Conservation (phyloP, 2,113 vertebrate species). For the Aix galericulata region DNA sequence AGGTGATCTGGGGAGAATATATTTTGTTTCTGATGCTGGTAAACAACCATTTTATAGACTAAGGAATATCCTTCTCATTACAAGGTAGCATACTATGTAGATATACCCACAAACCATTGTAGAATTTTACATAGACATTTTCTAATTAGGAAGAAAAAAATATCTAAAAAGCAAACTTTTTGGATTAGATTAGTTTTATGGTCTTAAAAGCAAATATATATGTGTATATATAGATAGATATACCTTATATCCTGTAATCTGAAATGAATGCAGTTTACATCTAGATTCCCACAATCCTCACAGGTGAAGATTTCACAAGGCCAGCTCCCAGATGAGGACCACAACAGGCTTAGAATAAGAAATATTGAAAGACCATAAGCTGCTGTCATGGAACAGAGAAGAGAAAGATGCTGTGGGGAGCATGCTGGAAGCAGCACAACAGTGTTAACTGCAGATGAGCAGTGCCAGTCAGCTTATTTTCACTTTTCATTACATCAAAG, state of each 20-base stretch:
- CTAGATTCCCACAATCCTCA: neutral
- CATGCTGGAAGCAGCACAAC: neutral
- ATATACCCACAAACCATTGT: neutral
- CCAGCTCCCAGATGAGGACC: neutral
- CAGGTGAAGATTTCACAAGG: neutral
- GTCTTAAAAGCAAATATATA: neutral
- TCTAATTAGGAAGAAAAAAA: neutral
- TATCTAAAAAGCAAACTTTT: neutral
- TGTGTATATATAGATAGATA: neutral
- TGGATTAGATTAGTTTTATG: neutral
- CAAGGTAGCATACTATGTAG: neutral
- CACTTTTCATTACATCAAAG: conserved; percentile 6
- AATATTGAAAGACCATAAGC: neutral
- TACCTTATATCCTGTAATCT: neutral
- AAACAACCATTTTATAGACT: neutral
- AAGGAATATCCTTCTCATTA: neutral
- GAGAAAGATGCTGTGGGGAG: neutral
- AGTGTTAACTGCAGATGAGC: neutral
- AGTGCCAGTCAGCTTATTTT: neutral
- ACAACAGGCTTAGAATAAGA: neutral
- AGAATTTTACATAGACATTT: neutral
- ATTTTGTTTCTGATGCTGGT: neutral
- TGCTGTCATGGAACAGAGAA: neutral
- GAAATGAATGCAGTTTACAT: neutral
- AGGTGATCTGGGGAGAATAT: fast-evolving